A percentile compares a stretch with the other conserved stretches of the same genome.
Evolutionary conservation across 2,888 invertebrate genomes (phyloP).

Genomic region (Autographa gamma): DNA sequence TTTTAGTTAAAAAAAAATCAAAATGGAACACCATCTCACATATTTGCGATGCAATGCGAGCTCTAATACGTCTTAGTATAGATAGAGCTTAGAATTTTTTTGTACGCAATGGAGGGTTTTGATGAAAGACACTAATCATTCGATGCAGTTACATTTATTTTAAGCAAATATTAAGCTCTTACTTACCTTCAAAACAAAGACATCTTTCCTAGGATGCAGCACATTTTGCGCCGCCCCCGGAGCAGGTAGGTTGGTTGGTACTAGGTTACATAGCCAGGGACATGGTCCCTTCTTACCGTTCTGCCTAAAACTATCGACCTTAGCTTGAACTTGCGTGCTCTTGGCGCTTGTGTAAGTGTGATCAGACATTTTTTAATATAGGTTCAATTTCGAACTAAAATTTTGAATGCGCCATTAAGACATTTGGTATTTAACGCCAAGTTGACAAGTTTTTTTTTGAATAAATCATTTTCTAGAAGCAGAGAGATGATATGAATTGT

Average conservation of each 20-base stretch:
- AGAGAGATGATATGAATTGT: neutral
- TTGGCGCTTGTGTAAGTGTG: slow-evolving; percentile 48
- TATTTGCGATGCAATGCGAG: too few species aligned
- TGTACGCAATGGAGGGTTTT: too few species aligned
- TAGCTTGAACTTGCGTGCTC: slow-evolving; percentile 63
- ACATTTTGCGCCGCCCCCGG: slow-evolving; percentile 77
- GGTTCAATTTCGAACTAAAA: slow-evolving; percentile 18
- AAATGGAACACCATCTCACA: too few species aligned
- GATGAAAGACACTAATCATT: too few species aligned
- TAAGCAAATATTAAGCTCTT: too few species aligned
- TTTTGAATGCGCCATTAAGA: slow-evolving; percentile 19
- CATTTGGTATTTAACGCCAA: neutral
- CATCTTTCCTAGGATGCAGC: slow-evolving; percentile 89
- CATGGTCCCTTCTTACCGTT: slow-evolving; percentile 57
- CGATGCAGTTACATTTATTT: too few species aligned
- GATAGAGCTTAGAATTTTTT: too few species aligned
- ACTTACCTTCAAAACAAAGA: slow-evolving; percentile 89
- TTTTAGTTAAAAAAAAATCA: too few species aligned
- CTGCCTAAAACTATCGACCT: slow-evolving; percentile 19
- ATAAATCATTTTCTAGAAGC: neutral
- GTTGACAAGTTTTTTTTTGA: slow-evolving; percentile 1
- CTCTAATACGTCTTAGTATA: too few species aligned
- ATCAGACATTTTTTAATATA: slow-evolving; percentile 37
- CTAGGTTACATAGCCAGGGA: slow-evolving; percentile 72
- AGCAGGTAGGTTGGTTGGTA: slow-evolving; percentile 75